Conservation (phyloP, 2,113 vertebrate species). For the Callipepla squamata region DNA sequence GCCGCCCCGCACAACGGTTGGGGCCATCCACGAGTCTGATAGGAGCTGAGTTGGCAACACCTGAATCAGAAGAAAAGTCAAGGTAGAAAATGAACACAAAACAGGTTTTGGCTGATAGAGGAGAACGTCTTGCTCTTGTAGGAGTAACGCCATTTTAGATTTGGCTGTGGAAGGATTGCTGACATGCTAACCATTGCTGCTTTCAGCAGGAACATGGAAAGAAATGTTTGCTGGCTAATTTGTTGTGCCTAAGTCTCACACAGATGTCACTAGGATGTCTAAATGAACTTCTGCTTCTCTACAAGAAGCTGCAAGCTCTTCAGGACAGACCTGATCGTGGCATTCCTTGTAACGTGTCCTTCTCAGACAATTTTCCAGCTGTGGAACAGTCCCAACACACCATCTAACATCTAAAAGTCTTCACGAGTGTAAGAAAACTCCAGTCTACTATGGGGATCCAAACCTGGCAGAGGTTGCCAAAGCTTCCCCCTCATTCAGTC, state of each 20-base stretch:
- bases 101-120: not conserved
- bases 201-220: not conserved
- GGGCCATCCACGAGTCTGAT: not conserved
- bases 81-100: not conserved
- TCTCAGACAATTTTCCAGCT: not conserved
- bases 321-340: too few species aligned
- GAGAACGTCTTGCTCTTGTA: not conserved
- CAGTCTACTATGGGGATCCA: not conserved
- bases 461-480: not conserved
- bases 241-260: not conserved
- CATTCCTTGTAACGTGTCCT: not conserved
- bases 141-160: not conserved
- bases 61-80: not conserved
- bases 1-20: not conserved
- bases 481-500: not conserved
- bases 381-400: not conserved
- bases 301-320: not conserved
- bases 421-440: not conserved
- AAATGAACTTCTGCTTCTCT: not conserved
- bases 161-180: not conserved
- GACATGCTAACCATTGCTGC: not conserved
- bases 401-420: too few species aligned
- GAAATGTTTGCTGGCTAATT: not conserved
- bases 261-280: not conserved
- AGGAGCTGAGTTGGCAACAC: not conserved